Base-by-base conservation (phyloP, 2,113 vertebrate genomes). In the Cyrtonyx montezumae region DNA sequence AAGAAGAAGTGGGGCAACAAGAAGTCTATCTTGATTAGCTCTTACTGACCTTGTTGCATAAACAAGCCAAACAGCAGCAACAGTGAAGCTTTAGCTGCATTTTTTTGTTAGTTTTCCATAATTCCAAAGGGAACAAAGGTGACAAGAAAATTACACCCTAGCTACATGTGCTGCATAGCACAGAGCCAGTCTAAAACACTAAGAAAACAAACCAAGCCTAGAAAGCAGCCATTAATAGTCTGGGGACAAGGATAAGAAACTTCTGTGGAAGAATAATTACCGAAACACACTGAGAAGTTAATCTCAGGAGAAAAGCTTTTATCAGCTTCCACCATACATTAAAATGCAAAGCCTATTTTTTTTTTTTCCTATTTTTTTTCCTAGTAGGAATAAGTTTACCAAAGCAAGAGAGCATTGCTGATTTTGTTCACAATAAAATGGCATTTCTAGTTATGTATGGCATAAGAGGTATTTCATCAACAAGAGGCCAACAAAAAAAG, bases 1-100 rank as follows among this genome's bases (percentile, higher is more conserved):
- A 7, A 56, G 78, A 48, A 85, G 68, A 86, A 86, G 61, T 18
- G n/a, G 37, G 13, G 25, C 46, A 63, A 75, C 66, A 87, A 82
- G 85, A 94, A 80, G 43, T 36, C 81, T 56, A 81, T 62, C 70
- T 94, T 75, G 73, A 62, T 87, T 73, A 87, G 70, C 53, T 92
- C 63, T 69, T 84, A 91, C 73, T 81, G 78, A 89, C n/a, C 48
- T n/a, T 32, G 15, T 36, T 68, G 70, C 67, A 76, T 84, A 84
- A 93, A 78, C 13, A 48, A 55, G 49, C 30, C 45, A n/a, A 37
- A 66, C 4, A 89, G 46, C 18, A 78, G 51, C 22, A 22, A 20
- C 12, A 6, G 42, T 14, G 67, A 53, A 74, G 30, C 19, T 71
- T 61, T 46, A 16, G 20, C 20, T 30, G 34, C 5, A 32, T 23